These are phyloP conservation scores for Drosophila pegasa DNA, from an alignment of 2,888 invertebrate species.

Conservation along the genomic window DNA sequence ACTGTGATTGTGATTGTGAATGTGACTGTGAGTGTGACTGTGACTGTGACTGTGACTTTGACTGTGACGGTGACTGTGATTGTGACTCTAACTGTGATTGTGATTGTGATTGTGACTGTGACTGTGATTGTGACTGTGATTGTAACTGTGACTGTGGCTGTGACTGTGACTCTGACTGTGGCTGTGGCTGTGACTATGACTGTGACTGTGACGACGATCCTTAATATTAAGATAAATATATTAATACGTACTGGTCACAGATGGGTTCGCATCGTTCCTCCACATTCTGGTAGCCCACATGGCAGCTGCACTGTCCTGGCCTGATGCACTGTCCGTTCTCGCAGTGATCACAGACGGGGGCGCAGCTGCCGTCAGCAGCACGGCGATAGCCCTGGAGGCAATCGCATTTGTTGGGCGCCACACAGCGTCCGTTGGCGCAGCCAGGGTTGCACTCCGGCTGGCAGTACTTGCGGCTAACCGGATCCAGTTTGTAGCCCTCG, in stretches of 20 bases:
- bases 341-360: conserved; percentile 84
- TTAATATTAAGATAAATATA: background rate
- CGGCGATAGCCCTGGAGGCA: conserved; percentile 75
- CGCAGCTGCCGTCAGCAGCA: conserved; percentile 76
- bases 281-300: conserved; percentile 86
- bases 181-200: background rate
- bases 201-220: background rate
- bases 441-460: conserved; percentile 80
- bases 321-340: conserved; percentile 87
- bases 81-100: background rate
- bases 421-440: conserved; percentile 77
- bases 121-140: background rate
- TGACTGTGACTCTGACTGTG: background rate
- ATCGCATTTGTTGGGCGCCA: conserved; percentile 80
- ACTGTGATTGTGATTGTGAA: background rate
- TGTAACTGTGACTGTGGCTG: background rate
- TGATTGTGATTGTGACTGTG: background rate
- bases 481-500: conserved; percentile 83
- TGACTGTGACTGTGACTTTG: background rate
- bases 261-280: conserved; percentile 83
- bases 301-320: conserved; percentile 87
- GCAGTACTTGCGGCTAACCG: conserved; percentile 77
- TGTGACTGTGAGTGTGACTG: background rate
- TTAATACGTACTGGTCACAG: conserved; percentile 76
- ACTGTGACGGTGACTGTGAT: background rate